phyloP scores from a whole-genome alignment of 2,113 vertebrate species.

The Gopherus evgoodei region DNA sequence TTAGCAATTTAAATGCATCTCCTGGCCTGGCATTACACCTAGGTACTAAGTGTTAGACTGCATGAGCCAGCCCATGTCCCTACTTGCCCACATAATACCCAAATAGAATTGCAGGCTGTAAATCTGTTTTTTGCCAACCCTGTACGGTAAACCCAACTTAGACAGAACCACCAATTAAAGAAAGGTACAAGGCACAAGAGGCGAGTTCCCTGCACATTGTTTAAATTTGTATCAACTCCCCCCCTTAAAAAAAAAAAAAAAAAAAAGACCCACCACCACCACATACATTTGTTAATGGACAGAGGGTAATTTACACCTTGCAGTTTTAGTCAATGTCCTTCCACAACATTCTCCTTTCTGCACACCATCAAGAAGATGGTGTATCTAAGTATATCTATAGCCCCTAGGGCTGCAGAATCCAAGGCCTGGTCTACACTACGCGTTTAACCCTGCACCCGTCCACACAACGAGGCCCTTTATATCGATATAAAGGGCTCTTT shows the following conservation, averaged over 20 bases:
- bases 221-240: neutral
- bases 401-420: neutral
- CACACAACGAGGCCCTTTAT: too few species aligned
- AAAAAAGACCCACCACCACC: too few species aligned
- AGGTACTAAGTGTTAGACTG: neutral
- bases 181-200: fast-evolving
- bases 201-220: neutral
- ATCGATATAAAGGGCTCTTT: too few species aligned
- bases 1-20: neutral
- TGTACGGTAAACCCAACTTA: neutral
- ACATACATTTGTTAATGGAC: neutral
- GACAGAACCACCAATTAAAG: neutral
- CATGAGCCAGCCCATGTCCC: fast-evolving
- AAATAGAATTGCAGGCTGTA: neutral
- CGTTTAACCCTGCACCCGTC: too few species aligned
- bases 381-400: neutral
- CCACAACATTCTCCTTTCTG: neutral
- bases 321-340: neutral
- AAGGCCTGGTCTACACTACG: too few species aligned
- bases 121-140: neutral
- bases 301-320: neutral
- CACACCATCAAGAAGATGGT: neutral
- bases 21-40: neutral
- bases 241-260: too few species aligned
- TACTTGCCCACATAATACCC: fast-evolving